Percentiles rank a stretch among this genome's conserved stretches.
Conservation (phyloP, 2,888 invertebrate species). For the Agonopterix arenella region DNA sequence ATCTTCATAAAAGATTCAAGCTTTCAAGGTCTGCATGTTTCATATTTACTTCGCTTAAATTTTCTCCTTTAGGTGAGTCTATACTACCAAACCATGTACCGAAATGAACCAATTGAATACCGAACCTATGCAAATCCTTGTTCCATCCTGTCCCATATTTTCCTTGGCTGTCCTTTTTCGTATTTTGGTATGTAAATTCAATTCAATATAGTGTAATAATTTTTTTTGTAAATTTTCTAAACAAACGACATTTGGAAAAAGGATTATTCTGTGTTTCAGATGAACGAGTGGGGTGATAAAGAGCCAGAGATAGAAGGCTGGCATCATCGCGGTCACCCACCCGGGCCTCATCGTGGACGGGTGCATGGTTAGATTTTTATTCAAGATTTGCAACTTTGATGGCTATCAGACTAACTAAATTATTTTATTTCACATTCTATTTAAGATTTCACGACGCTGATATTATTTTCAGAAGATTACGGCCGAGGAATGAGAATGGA, state of each 20-base stretch:
- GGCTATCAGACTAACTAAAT: background rate
- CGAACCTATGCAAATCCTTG: constrained; percentile 50
- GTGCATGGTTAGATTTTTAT: constrained; percentile 43
- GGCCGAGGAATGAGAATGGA: constrained; percentile 63
- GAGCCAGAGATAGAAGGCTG: constrained; percentile 66
- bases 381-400: background rate
- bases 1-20: background rate
- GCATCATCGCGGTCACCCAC: constrained; percentile 63
- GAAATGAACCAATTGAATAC: constrained; percentile 64
- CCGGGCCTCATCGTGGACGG: constrained; percentile 70
- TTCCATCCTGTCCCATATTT: constrained; percentile 67
- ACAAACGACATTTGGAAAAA: background rate
- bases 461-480: constrained; percentile 47
- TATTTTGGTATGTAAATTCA: constrained; percentile 57
- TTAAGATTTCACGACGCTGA: background rate
- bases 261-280: constrained; percentile 33
- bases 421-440: background rate
- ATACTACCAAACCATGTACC: constrained; percentile 50
- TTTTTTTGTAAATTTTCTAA: background rate
- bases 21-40: background rate
- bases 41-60: constrained; percentile 11
- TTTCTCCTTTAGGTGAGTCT: constrained; percentile 51
- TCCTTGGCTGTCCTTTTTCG: constrained; percentile 71
- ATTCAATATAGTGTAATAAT: background rate
- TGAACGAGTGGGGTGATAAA: constrained; percentile 72